These are phyloP conservation scores for Acromyrmex heyeri DNA, from an alignment of 1,140 invertebrate species.

Conservation along the genomic window DNA sequence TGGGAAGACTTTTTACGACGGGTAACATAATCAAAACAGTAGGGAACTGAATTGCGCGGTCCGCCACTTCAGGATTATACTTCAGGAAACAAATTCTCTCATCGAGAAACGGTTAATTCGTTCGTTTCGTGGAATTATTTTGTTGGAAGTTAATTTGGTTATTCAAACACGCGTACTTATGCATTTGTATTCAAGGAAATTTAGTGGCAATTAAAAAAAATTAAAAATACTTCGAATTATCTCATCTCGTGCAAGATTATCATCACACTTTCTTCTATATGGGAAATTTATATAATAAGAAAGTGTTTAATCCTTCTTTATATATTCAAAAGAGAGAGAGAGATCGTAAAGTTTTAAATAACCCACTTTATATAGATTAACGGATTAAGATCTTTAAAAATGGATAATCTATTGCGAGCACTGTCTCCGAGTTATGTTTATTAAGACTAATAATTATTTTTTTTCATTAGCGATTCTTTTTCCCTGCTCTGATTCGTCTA, in stretches of 20 bases:
- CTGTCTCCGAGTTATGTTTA: background rate
- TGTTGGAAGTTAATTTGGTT: background rate
- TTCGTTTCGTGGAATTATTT: background rate
- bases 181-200: background rate
- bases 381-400: conserved; percentile 15
- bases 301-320: background rate
- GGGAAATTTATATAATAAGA: background rate
- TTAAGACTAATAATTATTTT: background rate
- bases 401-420: background rate
- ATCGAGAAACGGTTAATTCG: too few relatives aligned
- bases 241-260: background rate
- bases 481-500: background rate
- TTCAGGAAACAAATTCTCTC: background rate
- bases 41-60: background rate
- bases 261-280: background rate
- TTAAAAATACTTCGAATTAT: background rate
- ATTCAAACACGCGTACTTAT: background rate
- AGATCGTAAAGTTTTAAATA: background rate
- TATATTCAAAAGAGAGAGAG: too few relatives aligned
- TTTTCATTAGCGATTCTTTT: conserved; percentile 12
- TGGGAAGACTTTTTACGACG: conserved; percentile 6
- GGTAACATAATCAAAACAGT: conserved; percentile 7
- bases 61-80: background rate
- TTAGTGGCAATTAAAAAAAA: background rate
- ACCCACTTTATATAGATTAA: conserved; percentile 9